phyloP scores from a whole-genome alignment of 2,113 vertebrate species.

The Amblyopsis rosae region DNA sequence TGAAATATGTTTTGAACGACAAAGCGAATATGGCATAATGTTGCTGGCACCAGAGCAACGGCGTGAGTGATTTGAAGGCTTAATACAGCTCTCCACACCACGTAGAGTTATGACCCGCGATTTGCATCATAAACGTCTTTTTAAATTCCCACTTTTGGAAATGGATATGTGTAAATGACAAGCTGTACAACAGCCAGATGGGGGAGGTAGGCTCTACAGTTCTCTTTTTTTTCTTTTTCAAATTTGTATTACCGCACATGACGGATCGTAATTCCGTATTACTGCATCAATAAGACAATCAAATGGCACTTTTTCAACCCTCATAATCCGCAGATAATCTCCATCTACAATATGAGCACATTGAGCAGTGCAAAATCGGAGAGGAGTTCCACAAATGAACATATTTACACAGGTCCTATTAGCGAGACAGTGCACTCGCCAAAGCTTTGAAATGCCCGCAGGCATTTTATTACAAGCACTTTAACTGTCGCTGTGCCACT shows the following conservation, averaged over 20 bases:
- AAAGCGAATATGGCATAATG: slow-evolving; percentile 50
- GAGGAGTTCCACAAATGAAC: slow-evolving; percentile 73
- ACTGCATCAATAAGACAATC: slow-evolving; percentile 66
- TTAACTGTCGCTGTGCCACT: slow-evolving; percentile 58
- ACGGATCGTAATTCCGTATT: slow-evolving; percentile 69
- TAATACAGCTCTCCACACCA: slow-evolving; percentile 64
- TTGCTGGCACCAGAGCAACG: slow-evolving; percentile 44
- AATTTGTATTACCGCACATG: slow-evolving; percentile 56
- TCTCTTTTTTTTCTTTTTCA: slow-evolving; percentile 16
- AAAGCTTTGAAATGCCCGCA: slow-evolving; percentile 65
- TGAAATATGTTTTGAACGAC: slow-evolving; percentile 59
- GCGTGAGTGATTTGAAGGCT: slow-evolving; percentile 69
- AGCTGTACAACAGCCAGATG: slow-evolving; percentile 54
- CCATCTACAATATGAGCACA: slow-evolving; percentile 64
- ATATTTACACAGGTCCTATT: slow-evolving; percentile 79
- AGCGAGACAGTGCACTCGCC: slow-evolving; percentile 55
- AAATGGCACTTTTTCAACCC: slow-evolving; percentile 56
- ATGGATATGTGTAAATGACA: slow-evolving; percentile 72
- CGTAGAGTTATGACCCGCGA: slow-evolving; percentile 67
- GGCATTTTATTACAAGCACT: slow-evolving; percentile 76
- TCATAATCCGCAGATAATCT: slow-evolving; percentile 78
- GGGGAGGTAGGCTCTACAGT: slow-evolving; percentile 38
- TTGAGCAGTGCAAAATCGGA: slow-evolving; percentile 67
- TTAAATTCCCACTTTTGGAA: slow-evolving; percentile 73
- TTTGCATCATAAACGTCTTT: slow-evolving; percentile 75